These are phyloP conservation scores for Myathropa florea DNA, from an alignment of 2,888 invertebrate genomes.

Conservation along the genomic window DNA sequence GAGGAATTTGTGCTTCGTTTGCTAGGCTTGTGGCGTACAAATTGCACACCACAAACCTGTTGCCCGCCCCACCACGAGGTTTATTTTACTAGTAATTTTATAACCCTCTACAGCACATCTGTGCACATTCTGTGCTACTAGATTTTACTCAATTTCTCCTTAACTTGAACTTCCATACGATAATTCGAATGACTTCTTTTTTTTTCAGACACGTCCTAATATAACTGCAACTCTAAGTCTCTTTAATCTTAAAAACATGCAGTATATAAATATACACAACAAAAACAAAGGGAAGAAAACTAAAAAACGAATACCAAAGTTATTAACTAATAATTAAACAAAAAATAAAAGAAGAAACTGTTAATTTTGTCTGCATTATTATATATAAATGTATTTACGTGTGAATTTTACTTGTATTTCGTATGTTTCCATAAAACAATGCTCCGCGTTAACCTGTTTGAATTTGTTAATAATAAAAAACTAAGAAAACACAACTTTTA, in stretches of 20 bases:
- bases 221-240: slow-evolving; percentile 56
- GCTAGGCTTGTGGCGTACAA: no score
- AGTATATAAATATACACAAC: slow-evolving; percentile 34
- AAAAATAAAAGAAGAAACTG: slow-evolving; percentile 32
- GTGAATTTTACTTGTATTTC: slow-evolving; percentile 70
- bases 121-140: not conserved
- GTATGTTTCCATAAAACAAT: slow-evolving; percentile 47
- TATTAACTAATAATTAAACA: slow-evolving; percentile 67
- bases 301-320: slow-evolving; percentile 69
- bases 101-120: no score
- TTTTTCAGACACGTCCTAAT: slow-evolving; percentile 60
- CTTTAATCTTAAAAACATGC: slow-evolving; percentile 27
- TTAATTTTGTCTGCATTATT: slow-evolving; percentile 70
- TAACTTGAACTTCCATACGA: not conserved
- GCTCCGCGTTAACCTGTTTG: slow-evolving; percentile 59
- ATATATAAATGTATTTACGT: slow-evolving; percentile 70
- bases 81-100: no score
- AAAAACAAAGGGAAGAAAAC: slow-evolving; percentile 50
- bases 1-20: no score
- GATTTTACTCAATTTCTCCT: not conserved
- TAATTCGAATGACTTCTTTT: not conserved
- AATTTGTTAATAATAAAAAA: slow-evolving; percentile 59
- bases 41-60: no score
- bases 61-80: no score
- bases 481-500: slow-evolving; percentile 39